Evolutionary conservation across 2,888 invertebrate species (phyloP).

Genomic region (Hirtodrosophila histrioides): DNA sequence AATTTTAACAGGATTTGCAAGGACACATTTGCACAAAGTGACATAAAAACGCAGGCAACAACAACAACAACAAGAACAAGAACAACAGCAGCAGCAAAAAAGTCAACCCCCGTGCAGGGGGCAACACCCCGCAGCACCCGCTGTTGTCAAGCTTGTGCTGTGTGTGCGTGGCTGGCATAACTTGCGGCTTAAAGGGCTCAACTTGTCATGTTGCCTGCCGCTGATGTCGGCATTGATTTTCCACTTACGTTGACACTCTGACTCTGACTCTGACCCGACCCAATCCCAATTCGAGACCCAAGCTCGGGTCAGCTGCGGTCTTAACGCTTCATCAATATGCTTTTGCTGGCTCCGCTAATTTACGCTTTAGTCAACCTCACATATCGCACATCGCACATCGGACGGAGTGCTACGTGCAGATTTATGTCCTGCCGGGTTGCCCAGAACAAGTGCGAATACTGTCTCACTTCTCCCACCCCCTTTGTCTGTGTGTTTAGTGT

Average conservation of each 20-base stretch:
- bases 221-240: slow-evolving; percentile 75
- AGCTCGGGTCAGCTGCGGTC: slow-evolving; percentile 55
- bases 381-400: not conserved
- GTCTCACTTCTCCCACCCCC: slow-evolving; percentile 11
- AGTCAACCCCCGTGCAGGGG: slow-evolving; percentile 58
- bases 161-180: slow-evolving; percentile 77
- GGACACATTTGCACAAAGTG: slow-evolving; percentile 79
- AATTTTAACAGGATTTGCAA: slow-evolving; percentile 79
- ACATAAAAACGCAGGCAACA: slow-evolving; percentile 74
- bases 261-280: slow-evolving; percentile 17
- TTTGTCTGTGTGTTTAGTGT: slow-evolving; percentile 68
- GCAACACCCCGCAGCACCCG: slow-evolving; percentile 15
- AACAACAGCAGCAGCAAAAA: slow-evolving; percentile 54
- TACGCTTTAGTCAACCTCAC: slow-evolving; percentile 64
- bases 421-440: slow-evolving; percentile 49
- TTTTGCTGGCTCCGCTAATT: slow-evolving; percentile 71
- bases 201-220: slow-evolving; percentile 80
- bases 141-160: slow-evolving; percentile 22
- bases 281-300: slow-evolving; percentile 11
- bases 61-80: slow-evolving; percentile 28
- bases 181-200: slow-evolving; percentile 82
- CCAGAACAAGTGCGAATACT: slow-evolving; percentile 48
- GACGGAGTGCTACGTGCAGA: slow-evolving; percentile 66
- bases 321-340: slow-evolving; percentile 78
- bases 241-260: slow-evolving; percentile 49